Conservation (phyloP, 2,888 invertebrate genomes). For the Drosophila bunnanda region DNA sequence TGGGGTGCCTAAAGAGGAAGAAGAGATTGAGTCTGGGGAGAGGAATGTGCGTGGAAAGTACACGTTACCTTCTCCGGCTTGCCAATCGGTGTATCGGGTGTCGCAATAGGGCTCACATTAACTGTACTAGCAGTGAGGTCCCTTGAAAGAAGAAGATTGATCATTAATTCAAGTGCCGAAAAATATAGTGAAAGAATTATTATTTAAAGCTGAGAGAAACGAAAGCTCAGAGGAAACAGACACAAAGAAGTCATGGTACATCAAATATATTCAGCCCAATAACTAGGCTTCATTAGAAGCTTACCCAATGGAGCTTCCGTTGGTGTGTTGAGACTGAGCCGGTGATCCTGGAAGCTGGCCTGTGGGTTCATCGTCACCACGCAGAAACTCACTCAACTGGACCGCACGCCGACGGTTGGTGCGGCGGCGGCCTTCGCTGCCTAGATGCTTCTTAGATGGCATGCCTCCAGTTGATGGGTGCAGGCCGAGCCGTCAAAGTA, state of each 20-base stretch:
- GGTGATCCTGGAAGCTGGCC: not conserved
- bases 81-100: not conserved
- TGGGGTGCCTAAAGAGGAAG: not conserved
- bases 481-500: slow-evolving; percentile 67
- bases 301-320: slow-evolving; percentile 20
- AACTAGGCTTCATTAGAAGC: not conserved
- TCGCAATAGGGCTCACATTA: slow-evolving; percentile 29
- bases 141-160: not conserved
- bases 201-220: not conserved
- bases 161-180: not conserved
- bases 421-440: not conserved
- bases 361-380: slow-evolving; percentile 1
- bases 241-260: no score
- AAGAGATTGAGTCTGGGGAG: not conserved
- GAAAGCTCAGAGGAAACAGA: not conserved
- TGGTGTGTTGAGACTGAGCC: not conserved
- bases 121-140: not conserved
- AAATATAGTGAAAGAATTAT: not conserved
- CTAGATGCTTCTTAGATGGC: slow-evolving; percentile 73
- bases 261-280: not conserved
- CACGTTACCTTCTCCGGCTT: not conserved
- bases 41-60: not conserved
- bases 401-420: slow-evolving; percentile 39
- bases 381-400: slow-evolving; percentile 51
- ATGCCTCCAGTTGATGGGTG: slow-evolving; percentile 79